Base-by-base conservation (phyloP, 2,113 vertebrate species). In the Chionis minor region DNA sequence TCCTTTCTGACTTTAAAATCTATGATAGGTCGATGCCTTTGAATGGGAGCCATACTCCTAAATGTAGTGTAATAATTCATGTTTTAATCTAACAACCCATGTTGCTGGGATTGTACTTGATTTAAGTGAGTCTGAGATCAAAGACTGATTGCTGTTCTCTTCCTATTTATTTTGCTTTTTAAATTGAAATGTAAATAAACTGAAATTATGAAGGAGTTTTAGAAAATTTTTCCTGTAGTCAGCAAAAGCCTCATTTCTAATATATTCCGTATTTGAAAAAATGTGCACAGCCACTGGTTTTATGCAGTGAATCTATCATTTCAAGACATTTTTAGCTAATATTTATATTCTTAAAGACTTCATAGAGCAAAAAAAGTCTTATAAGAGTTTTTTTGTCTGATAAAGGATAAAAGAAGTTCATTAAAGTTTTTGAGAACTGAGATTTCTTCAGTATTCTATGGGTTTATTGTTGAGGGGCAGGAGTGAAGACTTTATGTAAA, bases 271-370 rank as follows among this genome's bases (percentile, higher is more conserved):
- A 84, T 82, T 44, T 21, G 14, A 73, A 80, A 69, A 77, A 81
- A 74, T 15, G 4, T 63, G 18, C 35, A 52, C 14, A 81, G 4
- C 1, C 14, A 3, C 21, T 52, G 9, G 17, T 4, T 61, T 80
- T 73, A 28, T 0, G 0, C 42, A 35, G 6, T 61, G 16, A 52
- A 69, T 56, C 13, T 52, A 12, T 80, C 6, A 30, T 44, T 55
- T 9, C 17, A 92, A 61, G 30, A 52, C 5, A n/a, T 14, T 65
- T 88, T 93, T 55, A 61, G 12, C 14, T 55, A 56, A 21, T 75
- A 70, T 74, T 51, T 54, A 42, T 61, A 3, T 58, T 32, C 62
- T 40, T 66, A 32, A 90, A 73, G 5, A 23, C 20, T 61, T 75
- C 23, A 38, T 2, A 19, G 18, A n/a, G 14, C 61, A 20, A 84